Conservation (phyloP, 1,140 invertebrate genomes). For the Ridgeia piscesae region DNA sequence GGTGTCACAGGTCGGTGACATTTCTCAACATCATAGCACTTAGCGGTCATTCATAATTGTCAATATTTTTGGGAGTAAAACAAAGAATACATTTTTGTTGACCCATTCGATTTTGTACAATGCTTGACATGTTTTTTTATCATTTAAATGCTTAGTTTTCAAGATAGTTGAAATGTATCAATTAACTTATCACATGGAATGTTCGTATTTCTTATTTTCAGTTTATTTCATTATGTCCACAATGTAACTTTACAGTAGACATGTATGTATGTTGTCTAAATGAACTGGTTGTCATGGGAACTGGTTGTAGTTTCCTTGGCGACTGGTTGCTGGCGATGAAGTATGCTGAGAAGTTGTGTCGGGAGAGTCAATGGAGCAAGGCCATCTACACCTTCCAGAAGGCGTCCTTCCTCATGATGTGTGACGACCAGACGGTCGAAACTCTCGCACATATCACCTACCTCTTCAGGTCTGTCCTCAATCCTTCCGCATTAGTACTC, state of each 20-base stretch:
- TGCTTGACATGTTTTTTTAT: neutral
- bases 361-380: slow-evolving; percentile 86
- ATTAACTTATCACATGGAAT: neutral
- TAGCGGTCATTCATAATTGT: no score
- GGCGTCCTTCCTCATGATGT: slow-evolving; percentile 78
- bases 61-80: no score
- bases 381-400: slow-evolving; percentile 90
- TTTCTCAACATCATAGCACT: neutral
- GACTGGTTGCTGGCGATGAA: slow-evolving; percentile 72
- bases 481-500: no score
- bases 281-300: neutral
- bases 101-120: neutral
- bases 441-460: slow-evolving; percentile 41
- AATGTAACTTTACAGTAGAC: neutral
- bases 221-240: neutral
- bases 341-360: slow-evolving; percentile 72
- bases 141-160: neutral
- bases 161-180: no score
- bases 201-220: neutral
- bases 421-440: slow-evolving; percentile 60
- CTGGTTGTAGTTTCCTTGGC: slow-evolving; percentile 55
- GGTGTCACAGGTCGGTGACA: slow-evolving; percentile 74
- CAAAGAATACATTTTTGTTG: no score
- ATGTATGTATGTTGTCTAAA: neutral
- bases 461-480: slow-evolving; percentile 8